Percentiles rank a stretch among this genome's conserved stretches.
These are phyloP conservation scores for Natrix natrix DNA, from an alignment of 2,797 vertebrate species.

Conservation along the genomic window DNA sequence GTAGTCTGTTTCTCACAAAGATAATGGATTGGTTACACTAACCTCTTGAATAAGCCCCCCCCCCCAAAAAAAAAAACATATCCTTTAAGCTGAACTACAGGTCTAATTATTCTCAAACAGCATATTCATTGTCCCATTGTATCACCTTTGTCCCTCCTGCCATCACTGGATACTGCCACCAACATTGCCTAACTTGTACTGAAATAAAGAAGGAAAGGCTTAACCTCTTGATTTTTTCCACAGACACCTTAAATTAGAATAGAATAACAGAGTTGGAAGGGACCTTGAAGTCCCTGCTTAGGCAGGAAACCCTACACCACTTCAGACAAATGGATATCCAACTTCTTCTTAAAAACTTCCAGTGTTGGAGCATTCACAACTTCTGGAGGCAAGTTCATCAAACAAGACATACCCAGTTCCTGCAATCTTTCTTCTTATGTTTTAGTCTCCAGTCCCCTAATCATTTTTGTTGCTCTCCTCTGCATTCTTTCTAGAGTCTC, in stretches of 20 bases:
- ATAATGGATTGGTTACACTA: background rate
- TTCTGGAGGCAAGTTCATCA: no score
- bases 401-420: no score
- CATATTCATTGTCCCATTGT: background rate
- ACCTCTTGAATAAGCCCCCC: background rate
- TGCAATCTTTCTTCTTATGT: no score
- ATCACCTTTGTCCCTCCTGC: background rate
- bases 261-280: no score
- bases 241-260: background rate
- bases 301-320: no score
- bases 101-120: background rate
- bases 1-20: background rate
- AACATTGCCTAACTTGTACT: background rate
- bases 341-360: no score
- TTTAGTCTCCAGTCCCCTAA: no score
- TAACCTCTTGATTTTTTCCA: background rate
- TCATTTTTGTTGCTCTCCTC: no score
- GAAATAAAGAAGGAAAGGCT: background rate
- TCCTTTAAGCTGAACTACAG: background rate
- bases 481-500: no score
- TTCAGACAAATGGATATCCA: no score
- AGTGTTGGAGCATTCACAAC: no score
- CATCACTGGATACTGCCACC: background rate
- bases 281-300: no score
- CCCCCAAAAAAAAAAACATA: background rate